Evolutionary conservation across 92 coral and sea anemone genomes (phyloP).

Genomic region (Parazoanthus darwini): DNA sequence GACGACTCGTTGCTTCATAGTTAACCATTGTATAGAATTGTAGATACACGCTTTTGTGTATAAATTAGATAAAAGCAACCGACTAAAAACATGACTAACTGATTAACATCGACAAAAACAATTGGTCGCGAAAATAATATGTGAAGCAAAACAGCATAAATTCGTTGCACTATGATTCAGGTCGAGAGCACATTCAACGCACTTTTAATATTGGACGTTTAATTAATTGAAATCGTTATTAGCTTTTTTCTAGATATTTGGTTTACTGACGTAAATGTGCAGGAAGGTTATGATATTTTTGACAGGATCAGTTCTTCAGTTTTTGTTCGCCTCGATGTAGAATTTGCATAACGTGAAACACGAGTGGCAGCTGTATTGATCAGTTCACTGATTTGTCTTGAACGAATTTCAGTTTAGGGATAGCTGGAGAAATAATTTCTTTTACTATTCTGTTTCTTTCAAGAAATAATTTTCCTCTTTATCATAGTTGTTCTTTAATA

Average conservation of each 20-base stretch:
- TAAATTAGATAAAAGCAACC: neutral
- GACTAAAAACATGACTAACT: neutral
- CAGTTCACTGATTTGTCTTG: neutral
- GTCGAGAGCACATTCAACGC: too few species aligned
- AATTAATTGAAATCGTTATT: neutral
- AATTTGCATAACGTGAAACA: constrained; percentile 22
- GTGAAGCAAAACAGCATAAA: neutral
- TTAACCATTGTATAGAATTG: too few species aligned
- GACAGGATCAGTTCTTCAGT: neutral
- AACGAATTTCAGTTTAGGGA: neutral
- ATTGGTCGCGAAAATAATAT: too few species aligned
- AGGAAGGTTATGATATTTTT: neutral
- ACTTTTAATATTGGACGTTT: neutral
- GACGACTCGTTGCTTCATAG: too few species aligned
- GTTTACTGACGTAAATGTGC: neutral
- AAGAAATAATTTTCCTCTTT: neutral
- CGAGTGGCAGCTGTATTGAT: neutral
- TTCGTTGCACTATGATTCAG: neutral
- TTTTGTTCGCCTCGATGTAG: neutral
- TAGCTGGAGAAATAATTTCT: neutral
- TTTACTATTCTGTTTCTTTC: neutral
- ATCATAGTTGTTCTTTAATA: neutral
- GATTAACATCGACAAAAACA: neutral
- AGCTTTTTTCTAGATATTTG: neutral
- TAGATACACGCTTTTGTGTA: too few species aligned